Percentiles rank a stretch among this genome's conserved stretches.
These are phyloP conservation scores for Dipodomys ordii DNA, from an alignment of 2,113 vertebrate genomes.

Conservation along the genomic window DNA sequence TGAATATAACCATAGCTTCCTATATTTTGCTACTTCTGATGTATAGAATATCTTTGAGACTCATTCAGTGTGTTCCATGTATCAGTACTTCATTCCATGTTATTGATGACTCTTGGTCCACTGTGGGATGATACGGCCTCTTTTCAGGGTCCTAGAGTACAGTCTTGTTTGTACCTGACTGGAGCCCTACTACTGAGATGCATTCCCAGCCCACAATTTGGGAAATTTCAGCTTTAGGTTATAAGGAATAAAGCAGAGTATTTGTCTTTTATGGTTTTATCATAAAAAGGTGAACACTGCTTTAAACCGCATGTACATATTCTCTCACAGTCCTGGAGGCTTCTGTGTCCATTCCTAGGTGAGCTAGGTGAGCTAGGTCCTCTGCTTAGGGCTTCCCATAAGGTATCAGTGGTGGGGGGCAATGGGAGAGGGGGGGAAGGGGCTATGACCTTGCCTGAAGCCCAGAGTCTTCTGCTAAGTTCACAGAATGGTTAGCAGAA, in stretches of 20 bases:
- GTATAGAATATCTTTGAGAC: not conserved
- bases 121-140: too few species aligned
- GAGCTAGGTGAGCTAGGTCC: too few species aligned
- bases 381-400: not conserved
- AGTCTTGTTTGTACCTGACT: too few species aligned
- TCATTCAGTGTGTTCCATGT: not conserved
- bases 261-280: not conserved
- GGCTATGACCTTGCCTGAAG: not conserved
- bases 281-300: not conserved
- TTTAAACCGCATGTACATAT: not conserved
- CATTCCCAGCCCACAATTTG: not conserved
- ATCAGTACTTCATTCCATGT: too few species aligned
- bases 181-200: too few species aligned
- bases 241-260: not conserved
- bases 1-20: not conserved
- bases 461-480: not conserved
- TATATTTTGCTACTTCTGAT: not conserved
- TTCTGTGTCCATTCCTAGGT: not conserved
- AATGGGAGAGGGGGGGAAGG: too few species aligned
- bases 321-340: not conserved
- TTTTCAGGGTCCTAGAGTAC: too few species aligned
- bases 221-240: not conserved
- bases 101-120: too few species aligned
- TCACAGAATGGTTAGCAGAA: not conserved
- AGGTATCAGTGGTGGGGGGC: not conserved